Evolutionary conservation across 2,888 invertebrate genomes (phyloP).

Genomic region (Pandemis heparana): DNA sequence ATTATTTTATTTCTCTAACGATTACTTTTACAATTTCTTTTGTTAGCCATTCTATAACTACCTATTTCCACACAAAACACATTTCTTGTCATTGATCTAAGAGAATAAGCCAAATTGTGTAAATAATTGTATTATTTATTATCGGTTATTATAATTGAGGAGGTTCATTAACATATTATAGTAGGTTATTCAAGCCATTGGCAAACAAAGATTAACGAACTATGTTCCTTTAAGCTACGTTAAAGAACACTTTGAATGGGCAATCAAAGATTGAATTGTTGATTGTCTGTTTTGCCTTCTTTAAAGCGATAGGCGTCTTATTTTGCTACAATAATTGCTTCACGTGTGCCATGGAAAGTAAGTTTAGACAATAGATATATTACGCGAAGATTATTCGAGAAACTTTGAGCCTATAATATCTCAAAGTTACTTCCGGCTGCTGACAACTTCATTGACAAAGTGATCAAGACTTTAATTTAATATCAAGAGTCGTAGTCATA

Average conservation of each 20-base stretch:
- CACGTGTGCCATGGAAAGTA: no score
- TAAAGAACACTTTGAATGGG: constrained; percentile 24
- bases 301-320: constrained; percentile 49
- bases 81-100: background rate
- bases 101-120: background rate
- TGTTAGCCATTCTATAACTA: background rate
- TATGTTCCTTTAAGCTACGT: constrained; percentile 2
- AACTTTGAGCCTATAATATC: no score
- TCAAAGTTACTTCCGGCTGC: no score
- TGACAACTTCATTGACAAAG: no score
- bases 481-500: no score
- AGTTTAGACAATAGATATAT: no score
- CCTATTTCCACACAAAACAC: background rate
- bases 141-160: background rate
- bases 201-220: background rate
- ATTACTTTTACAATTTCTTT: background rate
- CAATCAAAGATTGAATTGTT: background rate
- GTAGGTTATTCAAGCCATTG: constrained; percentile 17
- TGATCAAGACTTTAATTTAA: no score
- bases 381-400: no score
- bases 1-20: background rate
- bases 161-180: background rate
- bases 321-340: constrained; percentile 16
- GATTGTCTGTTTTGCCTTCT: constrained; percentile 47
- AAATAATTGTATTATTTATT: background rate